Evolutionary conservation across 1,140 invertebrate species (phyloP).

Genomic region (Nixonia krombeini): DNA sequence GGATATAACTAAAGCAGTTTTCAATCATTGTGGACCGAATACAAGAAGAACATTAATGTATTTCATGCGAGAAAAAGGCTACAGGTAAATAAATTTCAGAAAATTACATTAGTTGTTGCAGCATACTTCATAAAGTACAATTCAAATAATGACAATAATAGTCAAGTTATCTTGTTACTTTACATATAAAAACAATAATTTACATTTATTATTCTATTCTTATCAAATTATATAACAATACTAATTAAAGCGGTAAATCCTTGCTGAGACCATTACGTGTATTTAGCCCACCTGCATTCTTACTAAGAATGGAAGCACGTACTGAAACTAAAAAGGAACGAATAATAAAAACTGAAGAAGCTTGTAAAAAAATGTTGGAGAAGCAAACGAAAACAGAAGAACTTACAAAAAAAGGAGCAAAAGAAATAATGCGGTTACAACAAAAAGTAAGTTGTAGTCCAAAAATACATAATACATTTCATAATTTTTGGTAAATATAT

Average conservation of each 20-base stretch:
- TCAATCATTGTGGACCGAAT: slow-evolving; percentile 53
- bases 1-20: slow-evolving; percentile 49
- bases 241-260: slow-evolving; percentile 13
- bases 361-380: slow-evolving; percentile 46
- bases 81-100: slow-evolving; percentile 41
- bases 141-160: too few relatives aligned
- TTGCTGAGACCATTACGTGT: slow-evolving; percentile 25
- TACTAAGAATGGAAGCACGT: slow-evolving; percentile 56
- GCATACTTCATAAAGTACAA: too few relatives aligned
- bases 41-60: slow-evolving; percentile 58
- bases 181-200: neutral
- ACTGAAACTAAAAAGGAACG: slow-evolving; percentile 50
- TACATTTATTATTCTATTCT: neutral
- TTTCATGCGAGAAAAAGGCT: slow-evolving; percentile 58
- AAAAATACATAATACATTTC: neutral
- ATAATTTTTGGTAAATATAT: neutral
- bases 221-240: slow-evolving; percentile 3
- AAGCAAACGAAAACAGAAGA: slow-evolving; percentile 50
- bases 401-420: slow-evolving; percentile 36
- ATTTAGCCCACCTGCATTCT: slow-evolving; percentile 57
- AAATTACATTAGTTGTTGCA: neutral
- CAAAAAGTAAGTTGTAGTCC: slow-evolving; percentile 18
- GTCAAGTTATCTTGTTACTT: too few relatives aligned
- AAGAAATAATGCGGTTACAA: slow-evolving; percentile 43
- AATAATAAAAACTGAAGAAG: slow-evolving; percentile 47